A percentile compares a stretch with the other conserved stretches of the same genome.
phyloP scores from a whole-genome alignment of 2,113 vertebrate species.

The Coracopsis vasa region DNA sequence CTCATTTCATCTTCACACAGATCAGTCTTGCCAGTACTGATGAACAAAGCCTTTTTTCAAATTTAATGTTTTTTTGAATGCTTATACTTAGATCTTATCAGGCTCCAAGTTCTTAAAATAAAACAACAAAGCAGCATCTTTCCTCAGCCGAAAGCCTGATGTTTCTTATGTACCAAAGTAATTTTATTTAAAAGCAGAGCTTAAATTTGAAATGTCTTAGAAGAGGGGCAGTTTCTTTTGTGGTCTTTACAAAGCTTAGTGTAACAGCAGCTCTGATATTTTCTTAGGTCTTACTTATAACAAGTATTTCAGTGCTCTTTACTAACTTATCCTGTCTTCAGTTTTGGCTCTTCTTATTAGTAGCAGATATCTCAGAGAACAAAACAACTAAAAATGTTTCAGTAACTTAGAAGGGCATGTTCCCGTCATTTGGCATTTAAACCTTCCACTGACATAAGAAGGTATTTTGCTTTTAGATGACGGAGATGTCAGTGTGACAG shows the following conservation, averaged over 20 bases:
- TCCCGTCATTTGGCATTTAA: background rate
- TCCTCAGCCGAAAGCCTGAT: background rate
- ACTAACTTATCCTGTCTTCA: background rate
- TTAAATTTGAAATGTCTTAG: background rate
- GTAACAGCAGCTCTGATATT: background rate
- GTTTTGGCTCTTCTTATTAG: background rate
- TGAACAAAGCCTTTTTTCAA: background rate
- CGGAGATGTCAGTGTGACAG: background rate
- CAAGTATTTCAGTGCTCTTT: background rate
- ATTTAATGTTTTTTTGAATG: background rate
- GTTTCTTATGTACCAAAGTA: background rate
- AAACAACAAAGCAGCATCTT: background rate
- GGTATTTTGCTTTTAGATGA: background rate
- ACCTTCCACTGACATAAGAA: conserved; percentile 3
- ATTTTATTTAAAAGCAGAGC: background rate
- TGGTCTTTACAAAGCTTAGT: background rate
- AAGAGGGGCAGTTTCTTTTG: background rate
- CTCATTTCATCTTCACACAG: background rate
- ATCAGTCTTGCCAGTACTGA: background rate
- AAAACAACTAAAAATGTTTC: background rate
- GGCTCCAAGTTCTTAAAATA: background rate
- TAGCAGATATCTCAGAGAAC: background rate
- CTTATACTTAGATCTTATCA: background rate
- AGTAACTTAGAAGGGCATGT: background rate
- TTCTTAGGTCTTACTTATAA: background rate